Evolutionary conservation across 2,888 invertebrate species (phyloP).

Genomic region (Trichacis sp.): DNA sequence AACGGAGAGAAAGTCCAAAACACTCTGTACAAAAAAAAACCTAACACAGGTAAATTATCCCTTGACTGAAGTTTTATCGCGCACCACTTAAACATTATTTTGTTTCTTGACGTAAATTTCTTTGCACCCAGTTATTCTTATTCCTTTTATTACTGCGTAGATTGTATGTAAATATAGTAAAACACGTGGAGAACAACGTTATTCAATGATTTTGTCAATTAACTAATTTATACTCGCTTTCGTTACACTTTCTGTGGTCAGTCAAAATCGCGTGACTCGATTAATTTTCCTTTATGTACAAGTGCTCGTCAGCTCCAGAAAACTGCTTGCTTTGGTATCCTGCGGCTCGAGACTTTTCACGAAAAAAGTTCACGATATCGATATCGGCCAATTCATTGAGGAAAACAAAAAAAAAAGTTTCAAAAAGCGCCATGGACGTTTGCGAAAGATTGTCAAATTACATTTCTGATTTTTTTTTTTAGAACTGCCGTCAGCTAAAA

Average conservation of each 20-base stretch:
- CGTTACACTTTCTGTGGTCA: slow-evolving; percentile 55
- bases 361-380: slow-evolving; percentile 1
- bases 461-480: too few relatives aligned
- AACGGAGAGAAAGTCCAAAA: slow-evolving; percentile 58
- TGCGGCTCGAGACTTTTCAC: background rate
- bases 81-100: slow-evolving; percentile 55
- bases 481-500: too few relatives aligned
- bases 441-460: too few relatives aligned
- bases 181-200: slow-evolving; percentile 58
- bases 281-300: slow-evolving; percentile 48
- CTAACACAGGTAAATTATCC: slow-evolving; percentile 57
- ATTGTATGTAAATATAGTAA: slow-evolving; percentile 59
- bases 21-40: slow-evolving; percentile 59
- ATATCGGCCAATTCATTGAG: too few relatives aligned
- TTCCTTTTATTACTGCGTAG: slow-evolving; percentile 55
- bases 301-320: slow-evolving; percentile 52
- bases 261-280: slow-evolving; percentile 47
- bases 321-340: slow-evolving; percentile 29
- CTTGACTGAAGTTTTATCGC: slow-evolving; percentile 50
- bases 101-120: slow-evolving; percentile 51
- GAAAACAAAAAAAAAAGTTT: too few relatives aligned
- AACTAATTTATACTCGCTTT: slow-evolving; percentile 54
- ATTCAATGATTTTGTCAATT: slow-evolving; percentile 53
- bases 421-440: too few relatives aligned
- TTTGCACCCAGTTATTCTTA: slow-evolving; percentile 49